Percentiles rank a stretch among this genome's conserved stretches.
phyloP scores from a whole-genome alignment of 2,113 vertebrate species.

The Procavia capensis region DNA sequence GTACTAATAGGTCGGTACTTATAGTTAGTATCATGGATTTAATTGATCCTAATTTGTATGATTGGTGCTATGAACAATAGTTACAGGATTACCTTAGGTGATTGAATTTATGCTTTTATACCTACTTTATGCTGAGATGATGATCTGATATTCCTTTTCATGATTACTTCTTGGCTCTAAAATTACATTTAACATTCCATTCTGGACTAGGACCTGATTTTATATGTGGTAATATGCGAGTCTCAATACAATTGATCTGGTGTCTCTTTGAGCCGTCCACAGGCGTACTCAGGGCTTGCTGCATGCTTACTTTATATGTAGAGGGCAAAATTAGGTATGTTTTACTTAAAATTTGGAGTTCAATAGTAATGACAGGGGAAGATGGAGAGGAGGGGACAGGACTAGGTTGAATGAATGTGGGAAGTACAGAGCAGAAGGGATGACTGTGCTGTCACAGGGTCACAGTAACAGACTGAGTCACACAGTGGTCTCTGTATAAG shows the following conservation, averaged over 20 bases:
- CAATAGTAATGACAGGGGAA: too few species aligned
- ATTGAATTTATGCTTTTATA: slow-evolving; percentile 58
- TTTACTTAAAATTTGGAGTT: slow-evolving; percentile 37
- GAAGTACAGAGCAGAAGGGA: too few species aligned
- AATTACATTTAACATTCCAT: slow-evolving; percentile 32
- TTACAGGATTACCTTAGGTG: background rate
- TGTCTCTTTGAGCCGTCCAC: background rate
- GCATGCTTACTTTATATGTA: background rate
- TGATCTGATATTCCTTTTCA: slow-evolving; percentile 30
- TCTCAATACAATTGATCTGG: background rate
- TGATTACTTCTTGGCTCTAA: background rate
- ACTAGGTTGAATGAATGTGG: too few species aligned
- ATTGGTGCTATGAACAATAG: slow-evolving; percentile 19
- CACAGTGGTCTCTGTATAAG: too few species aligned
- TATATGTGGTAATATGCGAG: slow-evolving; percentile 6
- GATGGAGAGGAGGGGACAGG: too few species aligned
- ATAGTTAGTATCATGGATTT: background rate
- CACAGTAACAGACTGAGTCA: too few species aligned
- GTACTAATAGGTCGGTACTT: background rate
- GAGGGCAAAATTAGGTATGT: background rate
- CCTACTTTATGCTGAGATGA: slow-evolving; percentile 33
- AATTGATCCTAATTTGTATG: slow-evolving; percentile 26
- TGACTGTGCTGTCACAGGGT: too few species aligned
- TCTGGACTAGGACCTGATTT: background rate
- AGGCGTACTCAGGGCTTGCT: background rate